Evolutionary conservation across 2,888 invertebrate species (phyloP).

Genomic region (Diarsia rubi): DNA sequence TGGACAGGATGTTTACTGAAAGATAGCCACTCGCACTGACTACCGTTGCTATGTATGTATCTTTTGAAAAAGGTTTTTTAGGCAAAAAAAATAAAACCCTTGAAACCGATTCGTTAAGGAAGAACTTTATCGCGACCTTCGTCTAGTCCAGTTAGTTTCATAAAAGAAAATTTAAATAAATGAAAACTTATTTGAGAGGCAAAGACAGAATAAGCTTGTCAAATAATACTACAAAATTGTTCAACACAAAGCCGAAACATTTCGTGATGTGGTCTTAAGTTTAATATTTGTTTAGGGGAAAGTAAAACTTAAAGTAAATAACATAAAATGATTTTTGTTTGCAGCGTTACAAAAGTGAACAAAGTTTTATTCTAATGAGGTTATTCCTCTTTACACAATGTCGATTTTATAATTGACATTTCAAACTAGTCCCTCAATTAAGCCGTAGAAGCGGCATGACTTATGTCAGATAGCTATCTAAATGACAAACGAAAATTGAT

Average conservation of each 20-base stretch:
- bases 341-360: slow-evolving; percentile 3
- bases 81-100: too few species aligned
- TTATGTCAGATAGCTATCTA: slow-evolving; percentile 61
- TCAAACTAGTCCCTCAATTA: slow-evolving; percentile 45
- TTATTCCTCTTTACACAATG: slow-evolving; percentile 43
- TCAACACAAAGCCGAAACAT: neutral
- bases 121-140: too few species aligned
- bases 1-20: too few species aligned
- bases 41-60: too few species aligned
- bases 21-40: too few species aligned
- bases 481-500: slow-evolving; percentile 64
- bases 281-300: slow-evolving; percentile 19
- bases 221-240: slow-evolving; percentile 4
- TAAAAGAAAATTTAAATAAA: too few species aligned
- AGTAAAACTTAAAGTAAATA: slow-evolving; percentile 13
- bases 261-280: neutral
- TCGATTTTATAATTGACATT: slow-evolving; percentile 41
- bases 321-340: neutral
- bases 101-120: too few species aligned
- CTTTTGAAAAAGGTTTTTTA: too few species aligned
- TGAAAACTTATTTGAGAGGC: slow-evolving; percentile 17
- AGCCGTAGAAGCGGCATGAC: slow-evolving; percentile 28
- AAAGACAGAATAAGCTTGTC: slow-evolving; percentile 13
- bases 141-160: too few species aligned
- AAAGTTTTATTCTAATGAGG: slow-evolving; percentile 23